Evolutionary conservation across 2,797 vertebrate species (phyloP), one percentile per base, ranked within the genome.

Genomic region (Argentina silus): DNA sequence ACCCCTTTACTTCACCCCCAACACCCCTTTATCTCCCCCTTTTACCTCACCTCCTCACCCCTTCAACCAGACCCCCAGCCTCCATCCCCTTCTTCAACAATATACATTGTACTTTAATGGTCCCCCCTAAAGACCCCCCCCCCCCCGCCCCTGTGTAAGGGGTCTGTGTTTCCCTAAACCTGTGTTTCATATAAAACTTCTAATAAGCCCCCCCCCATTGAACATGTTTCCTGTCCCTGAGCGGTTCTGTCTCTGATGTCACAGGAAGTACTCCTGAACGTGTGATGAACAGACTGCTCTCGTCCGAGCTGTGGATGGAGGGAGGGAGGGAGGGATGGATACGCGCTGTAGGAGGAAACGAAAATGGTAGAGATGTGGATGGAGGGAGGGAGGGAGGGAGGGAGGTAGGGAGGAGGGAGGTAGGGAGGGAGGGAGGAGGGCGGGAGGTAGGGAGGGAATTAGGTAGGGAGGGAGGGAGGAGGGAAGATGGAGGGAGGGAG

Each of bases 241-340:
- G 45, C 62, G 66, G 48, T 74, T 71, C 80, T 80, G 81, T 79
- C 74, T 68, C 73, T 42, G 65, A 69, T 63, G 72, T 36, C 70
- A 85, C 73, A 78, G 80, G 63, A 84, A 81, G 79, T 72, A 56
- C 62, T 44, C 59, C 65, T 71, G 68, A 55, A 77, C 73, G 15
- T 72, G 84, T 71, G 76, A 73, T 72, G 53, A 83, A 74, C 80
- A 75, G 83, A 81, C 78, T 64, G 73, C 63, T 70, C 14, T 72
- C 27, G 63, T 78, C 59, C 62, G 76, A 73, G 79, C 61, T 27
- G 48, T 71, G 78, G 59, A 9, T 44, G 74, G 68, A 77, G 62
- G 61, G 44, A 75, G 50, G 45, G 36, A 74, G 55, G 73, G 15
- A 70, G 63, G 69, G 27, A 36, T 36, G 27, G 27, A 36, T 36